Conservation (phyloP, 2,113 vertebrate species). For the Turdus rufiventris region DNA sequence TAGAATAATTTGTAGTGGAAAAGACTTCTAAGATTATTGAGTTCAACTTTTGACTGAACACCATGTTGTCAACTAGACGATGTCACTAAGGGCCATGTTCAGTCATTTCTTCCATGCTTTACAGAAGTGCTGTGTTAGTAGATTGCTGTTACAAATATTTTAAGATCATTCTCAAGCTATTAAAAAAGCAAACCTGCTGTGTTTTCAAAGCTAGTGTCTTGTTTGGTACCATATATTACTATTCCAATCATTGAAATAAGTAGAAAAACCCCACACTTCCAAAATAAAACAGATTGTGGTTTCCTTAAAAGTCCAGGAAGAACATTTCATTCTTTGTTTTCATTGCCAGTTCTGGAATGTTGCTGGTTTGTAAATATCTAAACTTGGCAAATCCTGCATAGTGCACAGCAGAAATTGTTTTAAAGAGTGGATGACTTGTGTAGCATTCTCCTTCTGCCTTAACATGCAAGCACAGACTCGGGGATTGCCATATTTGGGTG, state of each 20-base stretch:
- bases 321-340: neutral
- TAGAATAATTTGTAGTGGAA: neutral
- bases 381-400: neutral
- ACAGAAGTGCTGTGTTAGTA: neutral
- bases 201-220: neutral
- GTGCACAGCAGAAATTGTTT: neutral
- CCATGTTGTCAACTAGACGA: neutral
- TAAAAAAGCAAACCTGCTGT: neutral
- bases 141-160: neutral
- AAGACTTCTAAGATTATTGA: neutral
- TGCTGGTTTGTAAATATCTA: neutral
- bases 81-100: neutral
- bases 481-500: conserved; percentile 58
- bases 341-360: neutral
- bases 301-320: neutral
- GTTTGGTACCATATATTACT: neutral
- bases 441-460: neutral
- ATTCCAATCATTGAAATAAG: neutral
- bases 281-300: accelerated
- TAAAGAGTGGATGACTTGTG: neutral
- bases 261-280: neutral
- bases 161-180: neutral
- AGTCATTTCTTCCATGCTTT: neutral
- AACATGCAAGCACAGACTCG: neutral
- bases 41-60: neutral